Base-by-base conservation (phyloP, 2,113 vertebrate genomes). In the Kryptolebias marmoratus region DNA sequence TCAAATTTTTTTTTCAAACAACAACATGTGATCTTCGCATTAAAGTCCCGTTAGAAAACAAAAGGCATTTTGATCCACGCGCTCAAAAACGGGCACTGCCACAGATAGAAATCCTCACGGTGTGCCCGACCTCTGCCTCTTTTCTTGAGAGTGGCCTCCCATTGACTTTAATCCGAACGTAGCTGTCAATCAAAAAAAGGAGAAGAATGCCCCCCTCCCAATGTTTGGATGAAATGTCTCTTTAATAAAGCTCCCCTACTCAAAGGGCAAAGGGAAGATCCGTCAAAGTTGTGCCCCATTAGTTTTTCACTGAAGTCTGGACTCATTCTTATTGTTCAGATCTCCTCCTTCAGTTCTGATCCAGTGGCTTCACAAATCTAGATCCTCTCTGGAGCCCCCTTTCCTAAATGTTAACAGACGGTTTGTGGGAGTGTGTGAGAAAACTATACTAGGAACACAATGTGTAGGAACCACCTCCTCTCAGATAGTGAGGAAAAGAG, bases 21-120 rank as follows among this genome's bases (percentile, higher is more conserved):
- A 90, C 86, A 89, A 92, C 87, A 89, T 81, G 86, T 85, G 83
- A 87, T 88, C 87, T 75, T 80, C 79, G 67, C 88, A 84, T 87
- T 84, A 89, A 79, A 87, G 85, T 66, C 79, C 62, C 36, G 72
- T 56, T 80, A 45, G 3, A 22, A 82, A 78, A 90, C 77, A 68
- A 89, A 81, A 84, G 81, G 74, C 72, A 15, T 76, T 84, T 42
- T 77, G 81, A 87, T 87, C 79, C 73, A 13, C 2, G 68, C 65
- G 68, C 56, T 36, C 3, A 36, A 55, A 59, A 52, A 71, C 31
- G 44, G 14, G 39, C 4, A 18, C 32, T 30, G 52, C 79, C 50
- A 56, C 62, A 27, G 13, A 11, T 45, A 66, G 42, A 1, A 57
- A 79, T 74, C 64, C 56, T 31, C 71, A 12, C 76, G 1, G 61